Evolutionary conservation across 2,797 vertebrate genomes (phyloP).

Genomic region (Anguilla obscura): DNA sequence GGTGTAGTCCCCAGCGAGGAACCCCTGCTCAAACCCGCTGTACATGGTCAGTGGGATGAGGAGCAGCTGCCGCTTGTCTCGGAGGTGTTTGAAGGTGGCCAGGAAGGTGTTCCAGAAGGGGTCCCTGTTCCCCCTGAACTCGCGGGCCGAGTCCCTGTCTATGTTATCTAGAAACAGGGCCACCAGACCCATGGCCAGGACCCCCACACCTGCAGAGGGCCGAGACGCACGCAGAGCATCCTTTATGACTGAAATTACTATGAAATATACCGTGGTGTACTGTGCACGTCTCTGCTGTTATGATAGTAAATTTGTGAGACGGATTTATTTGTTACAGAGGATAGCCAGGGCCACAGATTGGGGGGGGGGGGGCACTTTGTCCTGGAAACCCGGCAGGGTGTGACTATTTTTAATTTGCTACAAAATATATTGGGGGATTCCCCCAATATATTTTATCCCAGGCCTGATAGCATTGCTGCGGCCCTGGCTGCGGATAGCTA

Average conservation of each 20-base stretch:
- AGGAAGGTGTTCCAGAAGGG: conserved; percentile 62
- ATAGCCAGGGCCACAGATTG: too few relatives aligned
- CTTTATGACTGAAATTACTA: neutral
- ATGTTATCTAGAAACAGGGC: conserved; percentile 67
- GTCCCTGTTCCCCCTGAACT: conserved; percentile 31
- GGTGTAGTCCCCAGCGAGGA: conserved; percentile 90
- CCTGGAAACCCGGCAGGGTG: too few relatives aligned
- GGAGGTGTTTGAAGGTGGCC: conserved; percentile 68
- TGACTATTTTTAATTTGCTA: too few relatives aligned
- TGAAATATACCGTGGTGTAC: neutral
- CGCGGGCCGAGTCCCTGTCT: conserved; percentile 40
- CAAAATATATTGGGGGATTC: too few relatives aligned
- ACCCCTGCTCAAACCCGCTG: conserved; percentile 92
- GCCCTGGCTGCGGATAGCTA: neutral
- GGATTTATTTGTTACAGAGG: too few relatives aligned
- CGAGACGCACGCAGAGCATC: too few relatives aligned
- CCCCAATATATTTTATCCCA: too few relatives aligned
- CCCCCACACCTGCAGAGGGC: conserved; percentile 66
- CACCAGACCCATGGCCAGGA: conserved; percentile 69
- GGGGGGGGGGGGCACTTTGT: too few relatives aligned
- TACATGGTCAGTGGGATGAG: conserved; percentile 83
- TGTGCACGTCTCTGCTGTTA: neutral
- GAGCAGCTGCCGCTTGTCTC: conserved; percentile 70
- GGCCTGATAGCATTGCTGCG: too few relatives aligned
- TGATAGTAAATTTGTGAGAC: too few relatives aligned